Base-by-base conservation (phyloP, 2,888 invertebrate genomes). In the Mamestra brassicae region DNA sequence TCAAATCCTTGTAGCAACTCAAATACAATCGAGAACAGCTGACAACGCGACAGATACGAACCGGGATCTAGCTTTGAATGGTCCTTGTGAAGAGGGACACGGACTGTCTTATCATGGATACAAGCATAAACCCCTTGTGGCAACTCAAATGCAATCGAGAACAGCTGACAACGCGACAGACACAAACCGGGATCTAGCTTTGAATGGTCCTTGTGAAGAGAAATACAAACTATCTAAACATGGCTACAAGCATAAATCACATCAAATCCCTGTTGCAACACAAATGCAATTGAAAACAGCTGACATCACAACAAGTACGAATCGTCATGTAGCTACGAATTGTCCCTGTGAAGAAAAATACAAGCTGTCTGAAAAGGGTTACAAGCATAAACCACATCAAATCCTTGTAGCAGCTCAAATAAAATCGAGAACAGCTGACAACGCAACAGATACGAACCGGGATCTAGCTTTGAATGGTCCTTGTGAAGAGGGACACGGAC, bases 111-210 rank as follows among this genome's bases (percentile, higher is more conserved):
- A 47, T 47, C 36, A 58, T 3, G 26, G 26, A 26, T 58, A 13
- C 7, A 47, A 47, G 36, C 4, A 38, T 38, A 38, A n/a, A 72
- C 4, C 34, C 0, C 1, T n/a, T 15, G 4, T 17, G 36, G 45
- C n/a, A 73, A 61, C n/a, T 11, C 58, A 42, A 42, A 71, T 13
- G 15, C 73, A 69, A 34, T 10, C 13, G 6, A 52, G n/a, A 15
- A 73, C 17, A 50, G n/a, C 15, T 8, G 57, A 75, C 4, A 42
- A 17, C 15, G 38, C 52, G n/a, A 69, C 34, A 42, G 42, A 4
- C 3, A 70, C 52, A 34, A 61, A 52, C 3, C n/a, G 3, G 1
- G n/a, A 70, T 54, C 26, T 42, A n/a, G 50, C 55, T 54, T 54
- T 76, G 11, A 64, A 76, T 60, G 50, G n/a, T 34, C n/a, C 47